phyloP scores from a whole-genome alignment of 2,797 vertebrate genomes.

The Syngnathus acus region DNA sequence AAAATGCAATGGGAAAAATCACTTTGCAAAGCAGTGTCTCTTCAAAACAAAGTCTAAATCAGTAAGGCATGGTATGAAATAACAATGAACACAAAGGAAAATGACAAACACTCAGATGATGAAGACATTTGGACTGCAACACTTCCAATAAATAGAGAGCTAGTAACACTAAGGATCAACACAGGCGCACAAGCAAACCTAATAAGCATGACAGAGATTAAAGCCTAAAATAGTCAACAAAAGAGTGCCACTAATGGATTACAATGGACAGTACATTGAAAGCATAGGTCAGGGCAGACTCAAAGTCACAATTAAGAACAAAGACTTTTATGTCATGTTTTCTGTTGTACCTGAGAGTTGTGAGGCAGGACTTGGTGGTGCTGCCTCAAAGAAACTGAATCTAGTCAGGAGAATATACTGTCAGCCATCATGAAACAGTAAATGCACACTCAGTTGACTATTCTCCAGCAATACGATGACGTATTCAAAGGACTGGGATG shows the following conservation, averaged over 20 bases:
- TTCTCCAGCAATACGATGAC: conserved; percentile 3
- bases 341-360: conserved; percentile 7
- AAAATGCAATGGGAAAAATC: conserved; percentile 15
- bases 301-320: conserved; percentile 12
- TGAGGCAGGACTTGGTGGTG: conserved; percentile 12
- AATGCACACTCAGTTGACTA: background rate
- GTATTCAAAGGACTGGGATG: conserved; percentile 12
- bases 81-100: background rate
- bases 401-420: conserved; percentile 6
- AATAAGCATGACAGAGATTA: conserved; percentile 13
- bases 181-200: conserved; percentile 22
- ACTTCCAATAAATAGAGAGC: conserved; percentile 16
- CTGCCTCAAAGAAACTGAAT: conserved; percentile 4
- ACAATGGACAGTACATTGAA: conserved; percentile 17
- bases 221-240: conserved; percentile 6
- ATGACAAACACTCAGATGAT: background rate
- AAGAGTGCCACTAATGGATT: conserved; percentile 19
- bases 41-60: conserved; percentile 11
- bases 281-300: background rate
- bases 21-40: conserved; percentile 17
- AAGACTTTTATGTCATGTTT: conserved; percentile 7
- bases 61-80: conserved; percentile 8
- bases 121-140: conserved; percentile 21
- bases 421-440: conserved; percentile 6
- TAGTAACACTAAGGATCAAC: conserved; percentile 13